A percentile compares a stretch with the other conserved stretches of the same genome.
Evolutionary conservation across 2,113 vertebrate species (phyloP).

Genomic region (Datnioides undecimradiatus): DNA sequence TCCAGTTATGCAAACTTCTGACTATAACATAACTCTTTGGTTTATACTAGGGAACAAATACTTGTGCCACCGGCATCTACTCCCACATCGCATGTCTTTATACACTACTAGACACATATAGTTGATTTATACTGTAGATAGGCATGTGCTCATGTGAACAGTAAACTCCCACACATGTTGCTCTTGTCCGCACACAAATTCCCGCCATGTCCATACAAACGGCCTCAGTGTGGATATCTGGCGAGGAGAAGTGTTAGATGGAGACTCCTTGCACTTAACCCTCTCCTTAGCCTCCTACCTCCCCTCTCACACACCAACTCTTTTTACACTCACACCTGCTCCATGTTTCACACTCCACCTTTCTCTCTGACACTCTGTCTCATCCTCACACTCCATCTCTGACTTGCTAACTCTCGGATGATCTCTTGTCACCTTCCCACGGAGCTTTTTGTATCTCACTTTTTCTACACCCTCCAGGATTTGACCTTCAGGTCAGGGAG

Average conservation of each 20-base stretch:
- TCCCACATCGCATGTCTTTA: background rate
- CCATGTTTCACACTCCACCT: constrained; percentile 57
- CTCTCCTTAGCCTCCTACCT: constrained; percentile 40
- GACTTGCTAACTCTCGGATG: constrained; percentile 39
- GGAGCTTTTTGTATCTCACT: constrained; percentile 33
- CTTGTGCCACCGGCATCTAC: background rate
- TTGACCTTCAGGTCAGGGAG: constrained; percentile 18
- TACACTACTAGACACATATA: background rate
- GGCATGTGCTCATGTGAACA: background rate
- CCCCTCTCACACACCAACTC: constrained; percentile 29
- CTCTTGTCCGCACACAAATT: background rate
- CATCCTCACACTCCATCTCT: constrained; percentile 38
- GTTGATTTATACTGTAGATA: background rate
- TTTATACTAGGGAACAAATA: background rate
- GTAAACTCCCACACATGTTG: background rate
- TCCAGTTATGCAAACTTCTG: background rate
- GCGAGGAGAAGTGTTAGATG: constrained; percentile 7
- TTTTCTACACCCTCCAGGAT: constrained; percentile 26
- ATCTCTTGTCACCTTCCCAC: constrained; percentile 42
- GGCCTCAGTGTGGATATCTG: background rate
- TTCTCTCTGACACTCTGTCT: constrained; percentile 46
- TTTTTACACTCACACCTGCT: constrained; percentile 70
- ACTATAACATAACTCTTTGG: background rate
- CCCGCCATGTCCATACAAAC: background rate
- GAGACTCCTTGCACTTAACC: constrained; percentile 47